A percentile compares a stretch with the other conserved stretches of the same genome.
These are phyloP conservation scores for Enteromius thamalakanensis DNA, from an alignment of 2,797 vertebrate genomes.

Conservation along the genomic window DNA sequence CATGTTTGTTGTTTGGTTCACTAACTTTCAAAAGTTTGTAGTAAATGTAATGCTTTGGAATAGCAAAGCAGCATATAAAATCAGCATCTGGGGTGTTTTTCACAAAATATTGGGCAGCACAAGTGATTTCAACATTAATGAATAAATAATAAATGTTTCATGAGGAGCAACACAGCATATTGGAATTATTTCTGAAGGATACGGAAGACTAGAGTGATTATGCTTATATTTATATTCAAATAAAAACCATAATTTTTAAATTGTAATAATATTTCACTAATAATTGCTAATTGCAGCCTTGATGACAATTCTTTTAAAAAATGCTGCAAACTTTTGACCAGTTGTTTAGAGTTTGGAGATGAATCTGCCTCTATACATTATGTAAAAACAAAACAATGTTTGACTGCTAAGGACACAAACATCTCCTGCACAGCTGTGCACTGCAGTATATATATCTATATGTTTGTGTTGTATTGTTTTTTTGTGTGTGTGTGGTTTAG, in stretches of 20 bases:
- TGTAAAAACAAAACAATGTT: too few relatives aligned
- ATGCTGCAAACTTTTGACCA: too few relatives aligned
- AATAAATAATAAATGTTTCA: not conserved
- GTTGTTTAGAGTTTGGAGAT: too few relatives aligned
- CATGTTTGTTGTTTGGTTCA: too few relatives aligned
- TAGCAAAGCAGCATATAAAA: not conserved
- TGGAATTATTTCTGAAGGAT: not conserved
- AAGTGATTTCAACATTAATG: not conserved
- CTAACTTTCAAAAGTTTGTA: not conserved
- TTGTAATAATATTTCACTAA: too few relatives aligned
- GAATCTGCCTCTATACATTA: too few relatives aligned
- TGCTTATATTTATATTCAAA: not conserved
- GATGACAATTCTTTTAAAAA: too few relatives aligned
- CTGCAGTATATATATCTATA: not conserved
- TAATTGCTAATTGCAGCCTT: too few relatives aligned
- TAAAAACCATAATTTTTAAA: too few relatives aligned
- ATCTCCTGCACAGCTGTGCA: too few relatives aligned
- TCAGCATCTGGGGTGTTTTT: not conserved
- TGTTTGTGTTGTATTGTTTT: not conserved
- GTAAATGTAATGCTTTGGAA: not conserved
- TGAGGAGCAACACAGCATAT: not conserved
- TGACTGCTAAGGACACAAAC: too few relatives aligned
- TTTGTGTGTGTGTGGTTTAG: too few relatives aligned
- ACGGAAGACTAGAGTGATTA: not conserved
- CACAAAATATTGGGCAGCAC: not conserved